Evolutionary conservation across 2,888 invertebrate genomes (phyloP).

Genomic region (Alsophila aescularia): DNA sequence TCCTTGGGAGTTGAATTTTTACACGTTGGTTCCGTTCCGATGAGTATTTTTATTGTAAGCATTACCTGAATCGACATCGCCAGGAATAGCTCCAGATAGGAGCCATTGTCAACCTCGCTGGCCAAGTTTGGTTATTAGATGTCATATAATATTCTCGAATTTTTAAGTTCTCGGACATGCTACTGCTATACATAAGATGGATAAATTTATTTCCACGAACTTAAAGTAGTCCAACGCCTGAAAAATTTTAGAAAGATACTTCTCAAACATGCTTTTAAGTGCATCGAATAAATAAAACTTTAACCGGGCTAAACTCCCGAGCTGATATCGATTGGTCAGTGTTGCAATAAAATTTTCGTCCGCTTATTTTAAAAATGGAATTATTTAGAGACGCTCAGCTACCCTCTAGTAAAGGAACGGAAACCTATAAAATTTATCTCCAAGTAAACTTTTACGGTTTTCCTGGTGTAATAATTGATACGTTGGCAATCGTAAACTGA

Average conservation of each 20-base stretch:
- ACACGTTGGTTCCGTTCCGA: too few species aligned
- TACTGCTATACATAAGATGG: too few species aligned
- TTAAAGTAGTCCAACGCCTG: too few species aligned
- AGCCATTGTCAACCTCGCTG: too few species aligned
- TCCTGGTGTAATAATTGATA: slow-evolving; percentile 51
- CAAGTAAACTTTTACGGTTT: slow-evolving; percentile 46
- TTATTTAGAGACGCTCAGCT: slow-evolving; percentile 25
- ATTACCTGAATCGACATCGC: too few species aligned
- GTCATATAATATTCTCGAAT: too few species aligned
- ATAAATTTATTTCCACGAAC: too few species aligned
- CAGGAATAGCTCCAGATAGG: too few species aligned
- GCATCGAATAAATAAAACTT: slow-evolving; percentile 6
- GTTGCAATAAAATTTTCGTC: slow-evolving; percentile 18
- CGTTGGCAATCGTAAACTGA: slow-evolving; percentile 44
- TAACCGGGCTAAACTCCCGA: slow-evolving; percentile 1
- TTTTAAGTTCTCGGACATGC: too few species aligned
- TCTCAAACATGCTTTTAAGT: not conserved
- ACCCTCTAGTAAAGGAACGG: slow-evolving; percentile 26
- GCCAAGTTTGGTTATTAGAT: too few species aligned
- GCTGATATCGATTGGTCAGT: slow-evolving; percentile 1
- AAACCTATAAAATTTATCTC: slow-evolving; percentile 49
- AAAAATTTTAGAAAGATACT: not conserved
- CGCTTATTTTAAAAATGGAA: slow-evolving; percentile 25
- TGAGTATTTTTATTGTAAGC: too few species aligned
- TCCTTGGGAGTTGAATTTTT: too few species aligned